Evolutionary conservation across 2,113 vertebrate species (phyloP).

Genomic region (Leptocoma aspasia): DNA sequence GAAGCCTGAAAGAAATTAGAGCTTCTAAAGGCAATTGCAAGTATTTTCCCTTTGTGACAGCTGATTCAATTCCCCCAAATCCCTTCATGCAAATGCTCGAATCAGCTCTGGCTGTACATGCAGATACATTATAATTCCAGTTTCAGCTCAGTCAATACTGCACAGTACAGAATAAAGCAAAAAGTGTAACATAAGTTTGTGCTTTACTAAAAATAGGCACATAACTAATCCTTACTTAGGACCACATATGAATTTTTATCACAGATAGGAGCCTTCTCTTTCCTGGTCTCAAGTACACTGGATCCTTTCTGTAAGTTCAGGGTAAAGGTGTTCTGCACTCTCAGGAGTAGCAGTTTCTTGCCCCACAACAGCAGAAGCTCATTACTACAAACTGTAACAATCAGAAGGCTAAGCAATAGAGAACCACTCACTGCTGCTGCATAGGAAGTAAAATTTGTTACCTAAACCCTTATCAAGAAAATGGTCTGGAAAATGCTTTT

Average conservation of each 20-base stretch:
- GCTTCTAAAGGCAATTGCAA: not conserved
- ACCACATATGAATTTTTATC: not conserved
- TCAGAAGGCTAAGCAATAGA: not conserved
- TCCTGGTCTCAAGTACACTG: not conserved
- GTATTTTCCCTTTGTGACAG: not conserved
- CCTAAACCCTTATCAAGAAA: not conserved
- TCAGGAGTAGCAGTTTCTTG: not conserved
- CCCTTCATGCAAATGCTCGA: not conserved
- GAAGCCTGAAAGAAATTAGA: not conserved
- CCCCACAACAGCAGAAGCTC: not conserved
- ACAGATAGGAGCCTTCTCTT: not conserved
- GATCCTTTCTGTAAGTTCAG: not conserved
- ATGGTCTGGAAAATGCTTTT: not conserved
- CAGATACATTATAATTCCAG: not conserved
- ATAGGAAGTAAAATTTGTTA: not conserved
- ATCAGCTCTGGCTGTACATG: not conserved
- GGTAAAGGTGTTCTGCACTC: not conserved
- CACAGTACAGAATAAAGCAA: not conserved
- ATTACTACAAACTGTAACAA: not conserved
- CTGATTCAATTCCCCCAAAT: not conserved
- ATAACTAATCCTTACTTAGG: not conserved
- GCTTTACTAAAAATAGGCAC: not conserved
- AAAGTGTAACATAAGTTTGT: not conserved
- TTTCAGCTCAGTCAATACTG: not conserved
- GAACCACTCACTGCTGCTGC: not conserved